Evolutionary conservation across 2,113 vertebrate species (phyloP).

Genomic region (Chionis minor): DNA sequence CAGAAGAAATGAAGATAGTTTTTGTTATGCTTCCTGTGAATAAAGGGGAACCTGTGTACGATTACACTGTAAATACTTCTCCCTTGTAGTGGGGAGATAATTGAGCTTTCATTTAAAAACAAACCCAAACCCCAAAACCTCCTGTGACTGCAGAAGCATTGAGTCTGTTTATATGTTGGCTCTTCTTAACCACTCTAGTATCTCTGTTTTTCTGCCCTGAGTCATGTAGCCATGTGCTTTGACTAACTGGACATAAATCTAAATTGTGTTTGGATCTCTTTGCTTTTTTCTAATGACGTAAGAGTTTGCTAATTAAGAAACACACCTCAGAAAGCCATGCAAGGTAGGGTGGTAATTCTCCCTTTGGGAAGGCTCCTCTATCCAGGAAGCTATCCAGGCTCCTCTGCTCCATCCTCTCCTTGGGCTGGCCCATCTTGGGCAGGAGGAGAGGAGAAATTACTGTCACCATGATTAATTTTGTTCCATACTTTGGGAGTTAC

Average conservation of each 20-base stretch:
- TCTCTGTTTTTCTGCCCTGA: not conserved
- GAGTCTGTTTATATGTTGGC: accelerated
- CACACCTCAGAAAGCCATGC: not conserved
- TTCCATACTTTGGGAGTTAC: not conserved
- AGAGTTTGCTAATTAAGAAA: not conserved
- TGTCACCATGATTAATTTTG: not conserved
- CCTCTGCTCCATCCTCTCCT: not conserved
- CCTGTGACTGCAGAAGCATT: not conserved
- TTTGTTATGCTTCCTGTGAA: not conserved
- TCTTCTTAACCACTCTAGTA: not conserved
- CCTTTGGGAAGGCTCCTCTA: not conserved
- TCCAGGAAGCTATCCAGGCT: too few species aligned
- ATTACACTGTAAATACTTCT: not conserved
- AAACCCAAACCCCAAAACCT: not conserved
- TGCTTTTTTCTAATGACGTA: not conserved
- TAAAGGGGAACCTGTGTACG: not conserved
- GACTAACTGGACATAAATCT: not conserved
- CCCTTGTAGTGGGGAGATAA: not conserved
- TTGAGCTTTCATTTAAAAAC: not conserved
- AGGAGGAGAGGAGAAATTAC: not conserved
- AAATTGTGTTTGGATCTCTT: not conserved
- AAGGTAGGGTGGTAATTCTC: not conserved
- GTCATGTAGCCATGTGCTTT: not conserved
- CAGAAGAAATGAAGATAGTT: not conserved
- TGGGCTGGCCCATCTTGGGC: not conserved